Percentiles rank a stretch among this genome's conserved stretches.
These are phyloP conservation scores for Eurois occulta DNA, from an alignment of 2,888 invertebrate genomes.

Conservation along the genomic window DNA sequence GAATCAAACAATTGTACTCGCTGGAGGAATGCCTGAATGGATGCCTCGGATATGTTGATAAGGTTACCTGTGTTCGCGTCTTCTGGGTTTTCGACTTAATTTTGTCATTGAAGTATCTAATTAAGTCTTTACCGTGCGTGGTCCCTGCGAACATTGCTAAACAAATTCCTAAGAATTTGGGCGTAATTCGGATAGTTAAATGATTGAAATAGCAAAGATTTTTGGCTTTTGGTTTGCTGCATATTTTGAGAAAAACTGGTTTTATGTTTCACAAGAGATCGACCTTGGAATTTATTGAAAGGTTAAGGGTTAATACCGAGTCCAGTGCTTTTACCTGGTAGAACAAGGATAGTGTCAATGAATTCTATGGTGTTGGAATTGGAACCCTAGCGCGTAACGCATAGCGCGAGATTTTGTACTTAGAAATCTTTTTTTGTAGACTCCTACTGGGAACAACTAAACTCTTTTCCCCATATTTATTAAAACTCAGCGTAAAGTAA, in stretches of 20 bases:
- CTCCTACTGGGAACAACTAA: background rate
- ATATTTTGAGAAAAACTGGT: slow-evolving; percentile 12
- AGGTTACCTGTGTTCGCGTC: slow-evolving; percentile 62
- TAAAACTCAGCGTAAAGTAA: background rate
- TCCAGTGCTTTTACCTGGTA: background rate
- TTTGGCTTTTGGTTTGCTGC: background rate
- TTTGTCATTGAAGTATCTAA: slow-evolving; percentile 61
- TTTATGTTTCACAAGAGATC: background rate
- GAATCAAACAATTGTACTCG: slow-evolving; percentile 73
- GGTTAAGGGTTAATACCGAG: background rate
- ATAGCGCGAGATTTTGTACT: no score
- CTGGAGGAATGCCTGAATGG: slow-evolving; percentile 69
- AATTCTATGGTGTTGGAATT: background rate
- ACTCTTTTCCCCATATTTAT: background rate
- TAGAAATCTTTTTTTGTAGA: no score
- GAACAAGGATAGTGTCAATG: background rate
- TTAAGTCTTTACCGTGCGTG: slow-evolving; percentile 56
- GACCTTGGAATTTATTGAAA: slow-evolving; percentile 6
- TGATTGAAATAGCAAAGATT: slow-evolving; percentile 11
- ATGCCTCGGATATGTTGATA: slow-evolving; percentile 67
- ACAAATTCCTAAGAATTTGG: slow-evolving; percentile 34
- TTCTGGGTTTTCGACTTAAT: slow-evolving; percentile 59
- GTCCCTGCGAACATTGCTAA: slow-evolving; percentile 25
- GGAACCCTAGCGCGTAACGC: background rate
- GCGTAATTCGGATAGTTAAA: slow-evolving; percentile 7